Base-by-base conservation (phyloP, 1,140 invertebrate genomes). In the Caligus rogercresseyi region DNA sequence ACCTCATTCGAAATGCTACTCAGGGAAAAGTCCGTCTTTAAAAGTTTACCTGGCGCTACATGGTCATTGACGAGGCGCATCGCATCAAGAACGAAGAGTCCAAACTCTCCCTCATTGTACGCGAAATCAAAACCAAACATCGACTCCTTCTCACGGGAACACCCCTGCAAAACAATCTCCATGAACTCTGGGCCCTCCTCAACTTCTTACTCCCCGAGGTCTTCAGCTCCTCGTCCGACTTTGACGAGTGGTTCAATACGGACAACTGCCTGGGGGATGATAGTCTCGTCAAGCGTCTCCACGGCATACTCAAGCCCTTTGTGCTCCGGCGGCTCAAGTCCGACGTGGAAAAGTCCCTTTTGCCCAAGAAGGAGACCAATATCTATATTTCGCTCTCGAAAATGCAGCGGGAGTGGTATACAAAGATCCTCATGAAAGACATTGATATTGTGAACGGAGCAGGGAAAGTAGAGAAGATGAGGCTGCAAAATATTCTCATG, bases 1-100 rank as follows among this genome's bases (percentile, higher is more conserved):
- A 98, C 96, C 1, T 98, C 95, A 0, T 99, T 98, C 69, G 96
- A 99, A 77, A 98, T 98, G 92, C 86, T 94, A 18, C 91, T 99
- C 53, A 82, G 88, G 66, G 93, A 98, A 73, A 94, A 91, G 72
- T 83, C 88, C 0, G 88, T 94, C 0, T 91, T 99, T 67, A 98
- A 97, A 98, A 98, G 71, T 96, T 98, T 70, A 94, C 93, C 69
- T 99, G 95, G 94, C 78, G 89, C 83, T 74, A 74, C 65, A 70
- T 84, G 59, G 88, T 98, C 2, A 98, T 99, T 68, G 96, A 99
- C 74, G 96, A 99, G 76, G 96, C 96, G 25, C 96, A 99, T 74
- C 81, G 96, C 66, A 97, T 99, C 64, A 99, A 99, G 74, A 99
- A 99, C 76, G 96, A 99, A 74, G 98, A 99, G 72, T 97, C 92